Evolutionary conservation across 2,888 invertebrate genomes (phyloP), one percentile per base, ranked within the genome.

Genomic region (Pandemis heparana): DNA sequence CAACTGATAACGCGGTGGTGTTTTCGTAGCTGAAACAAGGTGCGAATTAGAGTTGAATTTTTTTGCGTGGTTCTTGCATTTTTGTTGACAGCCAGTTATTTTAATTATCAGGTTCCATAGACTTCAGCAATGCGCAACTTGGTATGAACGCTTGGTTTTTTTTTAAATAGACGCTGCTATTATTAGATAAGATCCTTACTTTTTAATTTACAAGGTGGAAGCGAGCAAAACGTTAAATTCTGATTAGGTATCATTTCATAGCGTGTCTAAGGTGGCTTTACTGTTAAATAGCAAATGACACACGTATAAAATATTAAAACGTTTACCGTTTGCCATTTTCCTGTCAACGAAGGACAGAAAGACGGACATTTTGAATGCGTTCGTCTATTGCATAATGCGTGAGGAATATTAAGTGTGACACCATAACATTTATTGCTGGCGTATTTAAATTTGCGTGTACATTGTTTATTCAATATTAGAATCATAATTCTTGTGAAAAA

Each of bases 301-400:
- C 67, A n/a, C 67, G 72, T 62, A 67, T 73, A 68, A 63, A 73
- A 73, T 73, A 73, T 73, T 73, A 69, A 73, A 64, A 68, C 14
- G 70, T 64, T 48, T 73, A 75, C 69, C 73, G 75, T 70, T 75
- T 66, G 70, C 73, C 59, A 73, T 73, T 75, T 73, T 75, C 75
- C 75, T 73, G 75, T 66, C 75, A 70, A 69, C 73, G 73, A 51
- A 70, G 75, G 75, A 73, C 73, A 70, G 75, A 48, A 61, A 73
- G 73, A 73, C 75, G 73, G 62, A 75, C 75, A 71, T 64, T 67
- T 75, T 67, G 61, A 75, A 75, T 74, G 75, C 75, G 70, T 67
- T 75, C 63, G 74, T 41, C 74, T 70, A 67, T 74, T 74, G 74
- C 70, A 67, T 53, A 70, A 64, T 70, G 70, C 56, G 74, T 43